Conservation (phyloP, 2,113 vertebrate species). For the Puffinus mauretanicus region DNA sequence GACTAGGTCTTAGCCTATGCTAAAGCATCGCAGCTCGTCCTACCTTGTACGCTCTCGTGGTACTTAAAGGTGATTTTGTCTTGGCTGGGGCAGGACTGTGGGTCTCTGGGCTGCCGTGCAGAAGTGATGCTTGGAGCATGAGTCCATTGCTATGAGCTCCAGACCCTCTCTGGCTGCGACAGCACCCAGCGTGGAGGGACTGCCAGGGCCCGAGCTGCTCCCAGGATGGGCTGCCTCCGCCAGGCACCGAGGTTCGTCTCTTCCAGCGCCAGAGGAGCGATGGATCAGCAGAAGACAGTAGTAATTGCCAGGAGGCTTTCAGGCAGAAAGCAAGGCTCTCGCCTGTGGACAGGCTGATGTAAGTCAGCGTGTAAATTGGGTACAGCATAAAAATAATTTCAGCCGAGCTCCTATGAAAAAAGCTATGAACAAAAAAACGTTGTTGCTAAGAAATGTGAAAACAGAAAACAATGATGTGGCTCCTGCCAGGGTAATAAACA, state of each 20-base stretch:
- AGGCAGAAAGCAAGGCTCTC: not conserved
- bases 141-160: not conserved
- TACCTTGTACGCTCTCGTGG: accelerated
- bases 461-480: conserved; percentile 38
- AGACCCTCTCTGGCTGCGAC: not conserved
- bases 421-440: not conserved
- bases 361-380: conserved; percentile 24
- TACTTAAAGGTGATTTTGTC: not conserved
- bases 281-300: not conserved
- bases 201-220: not conserved
- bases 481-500: conserved; percentile 38
- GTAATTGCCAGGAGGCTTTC: conserved; percentile 17
- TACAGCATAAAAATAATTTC: conserved; percentile 24
- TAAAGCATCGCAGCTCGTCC: accelerated
- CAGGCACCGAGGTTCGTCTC: not conserved
- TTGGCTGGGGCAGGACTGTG: not conserved
- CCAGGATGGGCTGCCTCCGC: not conserved
- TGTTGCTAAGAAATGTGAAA: conserved; percentile 53
- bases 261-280: not conserved
- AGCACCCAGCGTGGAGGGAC: not conserved
- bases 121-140: not conserved
- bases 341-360: not conserved
- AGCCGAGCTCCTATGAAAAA: not conserved
- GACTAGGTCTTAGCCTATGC: not conserved
- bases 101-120: accelerated